These are phyloP conservation scores for Theropithecus gelada DNA, from an alignment of 2,113 vertebrate genomes.

Conservation along the genomic window DNA sequence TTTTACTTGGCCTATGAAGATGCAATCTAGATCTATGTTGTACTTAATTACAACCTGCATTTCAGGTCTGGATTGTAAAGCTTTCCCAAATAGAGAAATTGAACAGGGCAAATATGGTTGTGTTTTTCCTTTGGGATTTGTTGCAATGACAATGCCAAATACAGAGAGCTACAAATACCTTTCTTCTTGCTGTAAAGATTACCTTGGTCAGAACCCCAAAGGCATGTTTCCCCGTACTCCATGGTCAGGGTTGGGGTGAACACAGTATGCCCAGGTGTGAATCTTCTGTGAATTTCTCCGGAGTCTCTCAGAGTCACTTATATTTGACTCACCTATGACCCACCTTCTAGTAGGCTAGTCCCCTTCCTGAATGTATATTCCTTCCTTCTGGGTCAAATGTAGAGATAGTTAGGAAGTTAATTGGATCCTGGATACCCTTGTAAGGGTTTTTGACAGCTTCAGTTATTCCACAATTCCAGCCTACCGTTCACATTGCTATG, in stretches of 20 bases:
- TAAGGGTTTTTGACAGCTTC: not conserved
- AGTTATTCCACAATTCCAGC: fast-evolving
- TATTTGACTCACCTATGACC: not conserved
- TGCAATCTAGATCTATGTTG: not conserved
- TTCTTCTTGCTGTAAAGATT: not conserved
- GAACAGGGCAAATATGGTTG: not conserved
- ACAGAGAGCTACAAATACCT: not conserved
- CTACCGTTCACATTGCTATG: not conserved
- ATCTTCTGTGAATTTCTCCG: not conserved
- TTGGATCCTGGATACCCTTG: not conserved
- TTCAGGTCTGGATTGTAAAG: not conserved
- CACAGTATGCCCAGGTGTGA: fast-evolving
- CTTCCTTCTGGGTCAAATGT: not conserved
- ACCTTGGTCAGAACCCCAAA: not conserved
- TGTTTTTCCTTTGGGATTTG: not conserved
- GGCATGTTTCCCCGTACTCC: fast-evolving
- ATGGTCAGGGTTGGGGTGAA: not conserved
- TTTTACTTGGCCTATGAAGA: not conserved
- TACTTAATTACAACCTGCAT: not conserved
- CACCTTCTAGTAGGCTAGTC: not conserved
- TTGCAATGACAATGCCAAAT: not conserved
- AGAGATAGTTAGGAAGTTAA: not conserved
- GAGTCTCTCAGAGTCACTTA: not conserved
- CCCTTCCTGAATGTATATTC: not conserved
- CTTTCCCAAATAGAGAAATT: not conserved